These are phyloP conservation scores for Gila robusta DNA, from an alignment of 2,797 vertebrate species.

Conservation along the genomic window DNA sequence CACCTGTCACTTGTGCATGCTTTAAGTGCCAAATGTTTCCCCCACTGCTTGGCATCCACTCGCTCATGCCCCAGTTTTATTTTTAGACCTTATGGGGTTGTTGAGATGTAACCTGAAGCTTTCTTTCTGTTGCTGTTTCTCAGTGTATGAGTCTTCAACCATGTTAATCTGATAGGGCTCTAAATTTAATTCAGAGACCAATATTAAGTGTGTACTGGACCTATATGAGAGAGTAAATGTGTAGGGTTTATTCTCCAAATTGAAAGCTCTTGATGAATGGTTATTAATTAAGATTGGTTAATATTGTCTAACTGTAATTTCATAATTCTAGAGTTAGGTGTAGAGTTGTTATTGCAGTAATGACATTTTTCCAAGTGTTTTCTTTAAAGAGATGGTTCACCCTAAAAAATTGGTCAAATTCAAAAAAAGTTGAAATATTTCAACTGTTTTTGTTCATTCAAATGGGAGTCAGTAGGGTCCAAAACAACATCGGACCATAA, in stretches of 20 bases:
- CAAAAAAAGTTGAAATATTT: not conserved
- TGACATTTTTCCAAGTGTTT: not conserved
- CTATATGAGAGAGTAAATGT: not conserved
- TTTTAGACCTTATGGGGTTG: slow-evolving; percentile 70
- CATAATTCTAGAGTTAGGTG: not conserved
- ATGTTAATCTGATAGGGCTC: slow-evolving; percentile 42
- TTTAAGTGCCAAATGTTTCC: slow-evolving; percentile 69
- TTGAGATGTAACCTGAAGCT: slow-evolving; percentile 74
- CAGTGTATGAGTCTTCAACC: slow-evolving; percentile 29
- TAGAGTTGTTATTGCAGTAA: not conserved
- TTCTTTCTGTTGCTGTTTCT: slow-evolving; percentile 64
- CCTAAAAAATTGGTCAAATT: not conserved
- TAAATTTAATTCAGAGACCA: slow-evolving; percentile 53
- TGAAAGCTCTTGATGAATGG: not conserved
- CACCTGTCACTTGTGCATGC: slow-evolving; percentile 67
- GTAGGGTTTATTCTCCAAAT: not conserved
- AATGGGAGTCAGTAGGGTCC: not conserved
- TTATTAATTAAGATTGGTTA: not conserved
- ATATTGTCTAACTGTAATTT: not conserved
- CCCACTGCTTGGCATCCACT: slow-evolving; percentile 47
- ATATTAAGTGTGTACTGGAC: slow-evolving; percentile 27
- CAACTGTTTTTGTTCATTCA: not conserved
- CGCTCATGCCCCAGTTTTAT: slow-evolving; percentile 62
- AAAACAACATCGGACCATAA: not conserved
- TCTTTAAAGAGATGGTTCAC: not conserved